Conservation (phyloP, 2,113 vertebrate species). For the Desmodus rotundus region DNA sequence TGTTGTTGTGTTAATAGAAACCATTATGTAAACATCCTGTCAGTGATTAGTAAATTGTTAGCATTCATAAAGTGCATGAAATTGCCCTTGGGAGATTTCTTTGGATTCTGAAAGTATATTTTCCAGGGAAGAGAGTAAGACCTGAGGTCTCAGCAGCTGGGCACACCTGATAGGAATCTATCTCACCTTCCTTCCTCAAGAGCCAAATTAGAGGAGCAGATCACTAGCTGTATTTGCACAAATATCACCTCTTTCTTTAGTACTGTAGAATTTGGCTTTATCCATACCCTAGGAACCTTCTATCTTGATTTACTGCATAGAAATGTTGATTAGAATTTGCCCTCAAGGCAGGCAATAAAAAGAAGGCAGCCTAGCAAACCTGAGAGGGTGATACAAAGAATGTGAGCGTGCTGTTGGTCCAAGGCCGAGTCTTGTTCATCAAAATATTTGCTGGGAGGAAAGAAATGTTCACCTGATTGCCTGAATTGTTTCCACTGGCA, state of each 20-base stretch:
- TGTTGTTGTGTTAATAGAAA: constrained; percentile 9
- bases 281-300: background rate
- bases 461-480: background rate
- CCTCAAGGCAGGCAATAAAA: background rate
- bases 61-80: background rate
- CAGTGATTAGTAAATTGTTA: constrained; percentile 16
- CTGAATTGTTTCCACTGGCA: background rate
- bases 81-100: background rate
- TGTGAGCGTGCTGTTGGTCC: background rate
- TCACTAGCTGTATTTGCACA: background rate
- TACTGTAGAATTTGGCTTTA: background rate
- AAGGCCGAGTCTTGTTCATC: background rate
- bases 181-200: background rate
- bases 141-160: background rate
- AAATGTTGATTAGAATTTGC: background rate
- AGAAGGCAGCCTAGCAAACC: background rate
- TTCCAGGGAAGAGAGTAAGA: background rate
- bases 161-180: background rate
- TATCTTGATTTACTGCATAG: background rate
- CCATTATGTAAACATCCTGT: background rate
- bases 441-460: background rate
- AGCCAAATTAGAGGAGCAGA: background rate
- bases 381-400: background rate
- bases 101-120: background rate
- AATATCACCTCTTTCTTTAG: background rate